These are phyloP conservation scores for Spisula subtruncata DNA, from an alignment of 2,888 invertebrate genomes.

Conservation along the genomic window DNA sequence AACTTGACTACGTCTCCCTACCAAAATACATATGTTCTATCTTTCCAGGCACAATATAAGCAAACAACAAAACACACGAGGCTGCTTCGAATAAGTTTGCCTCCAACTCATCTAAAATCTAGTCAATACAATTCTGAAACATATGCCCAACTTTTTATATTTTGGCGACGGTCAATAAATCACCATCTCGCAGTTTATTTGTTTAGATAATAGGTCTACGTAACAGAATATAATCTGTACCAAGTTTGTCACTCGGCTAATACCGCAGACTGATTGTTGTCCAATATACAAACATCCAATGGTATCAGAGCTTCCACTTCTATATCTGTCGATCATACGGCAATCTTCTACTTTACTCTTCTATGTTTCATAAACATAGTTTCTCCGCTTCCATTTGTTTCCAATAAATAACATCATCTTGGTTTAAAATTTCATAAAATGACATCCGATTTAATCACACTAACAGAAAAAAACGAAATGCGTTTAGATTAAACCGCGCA, in stretches of 20 bases:
- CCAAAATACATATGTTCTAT: no score
- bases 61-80: no score
- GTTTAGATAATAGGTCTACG: background rate
- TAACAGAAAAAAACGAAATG: background rate
- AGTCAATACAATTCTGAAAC: no score
- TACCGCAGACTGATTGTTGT: background rate
- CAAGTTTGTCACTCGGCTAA: slow-evolving; percentile 12
- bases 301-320: slow-evolving; percentile 21
- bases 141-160: no score
- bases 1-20: no score
- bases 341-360: background rate
- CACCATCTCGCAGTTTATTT: background rate
- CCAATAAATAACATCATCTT: background rate
- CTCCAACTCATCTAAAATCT: no score
- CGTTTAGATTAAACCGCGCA: background rate
- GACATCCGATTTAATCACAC: background rate
- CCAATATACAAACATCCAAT: slow-evolving; percentile 40
- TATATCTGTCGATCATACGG: slow-evolving; percentile 29
- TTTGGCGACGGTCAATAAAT: slow-evolving; percentile 8
- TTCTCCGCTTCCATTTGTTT: background rate
- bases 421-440: background rate
- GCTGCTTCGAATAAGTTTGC: no score
- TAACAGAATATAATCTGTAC: background rate
- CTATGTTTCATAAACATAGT: background rate
- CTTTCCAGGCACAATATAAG: no score